A percentile compares a stretch with the other conserved stretches of the same genome.
Evolutionary conservation across 2,113 vertebrate species (phyloP).

Genomic region (human): GRCh38 chr2:69158001-69158500

Average conservation of each 20-base stretch:
- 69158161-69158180: neutral
- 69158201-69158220: neutral
- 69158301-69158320: neutral
- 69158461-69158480: neutral
- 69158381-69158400: neutral
- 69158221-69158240: neutral
- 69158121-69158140: neutral
- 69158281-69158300: neutral
- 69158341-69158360: neutral
- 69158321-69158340: neutral
- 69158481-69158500: neutral
- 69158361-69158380: neutral
- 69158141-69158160: neutral
- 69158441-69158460: neutral
- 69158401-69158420: neutral
- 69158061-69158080: neutral
- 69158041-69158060: neutral
- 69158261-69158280: neutral
- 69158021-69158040: neutral
- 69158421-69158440: neutral
- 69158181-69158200: neutral
- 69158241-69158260: neutral
- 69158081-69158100: neutral
- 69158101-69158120: neutral
- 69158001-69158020: neutral